Percentiles rank a stretch among this genome's conserved stretches.
Evolutionary conservation across 2,888 invertebrate genomes (phyloP).

Genomic region (Argynnis bischoffii): DNA sequence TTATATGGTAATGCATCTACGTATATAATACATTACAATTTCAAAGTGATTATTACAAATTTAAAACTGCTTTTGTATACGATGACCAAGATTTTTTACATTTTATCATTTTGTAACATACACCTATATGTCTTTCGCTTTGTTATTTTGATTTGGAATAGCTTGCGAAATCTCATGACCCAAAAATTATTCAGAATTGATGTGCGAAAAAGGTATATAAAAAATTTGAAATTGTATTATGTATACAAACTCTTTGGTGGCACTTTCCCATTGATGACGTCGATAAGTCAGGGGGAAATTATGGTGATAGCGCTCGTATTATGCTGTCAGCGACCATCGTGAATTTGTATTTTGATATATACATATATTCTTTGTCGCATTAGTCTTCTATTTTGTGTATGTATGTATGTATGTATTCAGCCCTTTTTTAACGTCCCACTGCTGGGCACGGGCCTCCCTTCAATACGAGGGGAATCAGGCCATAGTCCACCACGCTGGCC

Average conservation of each 20-base stretch:
- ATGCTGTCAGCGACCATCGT: no score
- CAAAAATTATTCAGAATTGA: constrained; percentile 15
- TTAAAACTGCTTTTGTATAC: constrained; percentile 40
- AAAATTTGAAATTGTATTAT: not conserved
- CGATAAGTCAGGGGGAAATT: no score
- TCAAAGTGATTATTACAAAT: constrained; percentile 42
- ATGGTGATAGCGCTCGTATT: no score
- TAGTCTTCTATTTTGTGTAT: no score
- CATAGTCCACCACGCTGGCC: no score
- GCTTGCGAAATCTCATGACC: constrained; percentile 19
- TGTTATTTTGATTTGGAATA: constrained; percentile 29
- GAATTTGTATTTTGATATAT: no score
- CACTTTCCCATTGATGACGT: no score
- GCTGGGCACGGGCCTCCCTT: no score
- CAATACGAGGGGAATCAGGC: no score
- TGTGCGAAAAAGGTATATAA: not conserved
- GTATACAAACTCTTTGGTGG: not conserved
- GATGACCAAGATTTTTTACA: constrained; percentile 50
- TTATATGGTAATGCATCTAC: constrained; percentile 48
- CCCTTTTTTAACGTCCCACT: no score
- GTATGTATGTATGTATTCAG: no score
- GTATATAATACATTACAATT: constrained; percentile 44
- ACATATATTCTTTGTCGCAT: no score
- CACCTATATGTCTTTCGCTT: constrained; percentile 21
- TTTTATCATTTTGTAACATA: constrained; percentile 19